A percentile compares a stretch with the other conserved stretches of the same genome.
These are phyloP conservation scores for Prosopocoilus inquinatus DNA, from an alignment of 2,888 invertebrate species.

Conservation along the genomic window DNA sequence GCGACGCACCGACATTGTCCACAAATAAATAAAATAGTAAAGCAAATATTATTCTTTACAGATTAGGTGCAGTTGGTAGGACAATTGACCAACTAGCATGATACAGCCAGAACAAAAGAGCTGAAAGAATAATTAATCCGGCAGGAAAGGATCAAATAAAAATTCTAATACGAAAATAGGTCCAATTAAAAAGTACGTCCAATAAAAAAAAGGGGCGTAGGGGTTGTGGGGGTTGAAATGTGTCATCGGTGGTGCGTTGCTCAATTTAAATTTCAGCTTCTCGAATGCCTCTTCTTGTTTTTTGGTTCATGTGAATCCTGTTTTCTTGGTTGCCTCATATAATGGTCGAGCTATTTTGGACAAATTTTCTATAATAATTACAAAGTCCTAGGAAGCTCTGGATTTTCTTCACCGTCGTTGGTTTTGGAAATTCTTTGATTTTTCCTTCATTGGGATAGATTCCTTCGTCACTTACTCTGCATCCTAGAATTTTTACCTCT, in stretches of 20 bases:
- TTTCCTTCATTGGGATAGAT: constrained; percentile 34
- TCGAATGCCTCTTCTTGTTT: constrained; percentile 24
- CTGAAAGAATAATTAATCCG: too few relatives aligned
- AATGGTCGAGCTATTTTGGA: constrained; percentile 38
- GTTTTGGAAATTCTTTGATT: constrained; percentile 35
- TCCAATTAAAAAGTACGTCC: too few relatives aligned
- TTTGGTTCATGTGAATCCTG: constrained; percentile 15
- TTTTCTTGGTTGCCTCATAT: constrained; percentile 33
- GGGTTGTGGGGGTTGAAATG: constrained; percentile 23
- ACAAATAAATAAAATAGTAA: too few relatives aligned
- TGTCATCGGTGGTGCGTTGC: constrained; percentile 21
- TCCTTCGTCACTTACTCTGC: constrained; percentile 32
- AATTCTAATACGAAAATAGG: too few relatives aligned
- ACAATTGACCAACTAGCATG: too few relatives aligned
- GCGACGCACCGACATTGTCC: too few relatives aligned
- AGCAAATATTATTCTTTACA: too few relatives aligned
- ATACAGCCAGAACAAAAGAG: too few relatives aligned
- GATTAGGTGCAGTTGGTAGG: too few relatives aligned
- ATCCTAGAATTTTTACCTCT: constrained; percentile 33
- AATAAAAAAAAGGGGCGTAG: too few relatives aligned
- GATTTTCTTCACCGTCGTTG: constrained; percentile 31
- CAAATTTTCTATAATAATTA: constrained; percentile 42
- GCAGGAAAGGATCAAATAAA: too few relatives aligned
- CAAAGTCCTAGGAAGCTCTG: constrained; percentile 40
- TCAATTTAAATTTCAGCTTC: constrained; percentile 22